Conservation (phyloP, 2,113 vertebrate genomes). For the Neogale vison region DNA sequence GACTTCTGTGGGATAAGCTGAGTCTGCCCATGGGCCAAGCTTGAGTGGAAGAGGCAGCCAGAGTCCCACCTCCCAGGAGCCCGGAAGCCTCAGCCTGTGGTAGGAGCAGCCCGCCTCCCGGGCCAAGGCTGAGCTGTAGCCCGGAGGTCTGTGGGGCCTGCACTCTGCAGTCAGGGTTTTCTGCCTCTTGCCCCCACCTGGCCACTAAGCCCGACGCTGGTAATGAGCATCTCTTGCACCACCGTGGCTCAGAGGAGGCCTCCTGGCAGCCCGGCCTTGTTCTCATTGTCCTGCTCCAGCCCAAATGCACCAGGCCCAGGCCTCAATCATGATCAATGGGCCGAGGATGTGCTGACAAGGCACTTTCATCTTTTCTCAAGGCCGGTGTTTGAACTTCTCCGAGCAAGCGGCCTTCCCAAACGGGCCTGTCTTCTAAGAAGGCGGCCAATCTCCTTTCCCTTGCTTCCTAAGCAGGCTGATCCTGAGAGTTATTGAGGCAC, state of each 20-base stretch:
- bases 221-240: conserved; percentile 70
- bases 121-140: background rate
- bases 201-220: background rate
- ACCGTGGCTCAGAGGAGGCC: conserved; percentile 67
- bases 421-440: conserved; percentile 89
- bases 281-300: conserved; percentile 81
- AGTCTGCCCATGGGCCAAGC: background rate
- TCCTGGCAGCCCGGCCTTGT: conserved; percentile 74
- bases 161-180: background rate
- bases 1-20: background rate
- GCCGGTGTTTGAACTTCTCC: conserved; percentile 87
- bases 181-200: conserved; percentile 27
- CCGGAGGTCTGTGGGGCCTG: background rate
- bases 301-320: conserved; percentile 85
- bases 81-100: background rate
- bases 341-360: conserved; percentile 80
- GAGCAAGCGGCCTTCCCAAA: conserved; percentile 86
- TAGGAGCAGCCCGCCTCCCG: background rate
- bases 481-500: conserved; percentile 87
- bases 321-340: conserved; percentile 86
- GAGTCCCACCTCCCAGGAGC: background rate
- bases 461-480: conserved; percentile 88
- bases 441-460: conserved; percentile 89
- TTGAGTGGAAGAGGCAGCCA: background rate
- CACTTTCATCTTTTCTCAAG: conserved; percentile 89